Evolutionary conservation across 2,113 vertebrate genomes (phyloP).

Genomic region (Anseranas semipalmata): DNA sequence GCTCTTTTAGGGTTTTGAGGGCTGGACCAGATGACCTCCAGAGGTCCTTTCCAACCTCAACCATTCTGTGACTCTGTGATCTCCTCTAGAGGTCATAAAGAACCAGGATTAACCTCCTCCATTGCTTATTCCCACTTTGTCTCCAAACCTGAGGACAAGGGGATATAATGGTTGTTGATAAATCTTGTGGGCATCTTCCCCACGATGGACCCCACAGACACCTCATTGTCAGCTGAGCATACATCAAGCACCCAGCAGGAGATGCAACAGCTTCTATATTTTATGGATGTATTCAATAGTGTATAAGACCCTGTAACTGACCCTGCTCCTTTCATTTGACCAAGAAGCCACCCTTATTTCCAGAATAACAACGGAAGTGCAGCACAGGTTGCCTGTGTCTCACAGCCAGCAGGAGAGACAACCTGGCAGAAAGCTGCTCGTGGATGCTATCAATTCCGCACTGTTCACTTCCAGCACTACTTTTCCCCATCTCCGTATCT

Average conservation of each 20-base stretch:
- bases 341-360: not conserved
- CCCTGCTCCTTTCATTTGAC: not conserved
- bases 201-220: fast-evolving
- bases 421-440: fast-evolving
- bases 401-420: not conserved
- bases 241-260: not conserved
- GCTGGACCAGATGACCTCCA: not conserved
- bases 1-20: not conserved
- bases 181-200: not conserved
- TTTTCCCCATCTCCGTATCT: not conserved
- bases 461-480: not conserved
- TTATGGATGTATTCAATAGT: too few relatives aligned
- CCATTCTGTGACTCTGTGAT: not conserved
- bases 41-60: not conserved
- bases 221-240: fast-evolving
- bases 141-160: not conserved
- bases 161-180: not conserved
- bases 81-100: not conserved
- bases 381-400: too few relatives aligned
- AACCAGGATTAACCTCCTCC: not conserved
- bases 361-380: not conserved
- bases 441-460: not conserved
- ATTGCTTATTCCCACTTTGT: not conserved
- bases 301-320: not conserved
- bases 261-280: not conserved